phyloP scores from a whole-genome alignment of 2,797 vertebrate species.

The Tangara arthus region DNA sequence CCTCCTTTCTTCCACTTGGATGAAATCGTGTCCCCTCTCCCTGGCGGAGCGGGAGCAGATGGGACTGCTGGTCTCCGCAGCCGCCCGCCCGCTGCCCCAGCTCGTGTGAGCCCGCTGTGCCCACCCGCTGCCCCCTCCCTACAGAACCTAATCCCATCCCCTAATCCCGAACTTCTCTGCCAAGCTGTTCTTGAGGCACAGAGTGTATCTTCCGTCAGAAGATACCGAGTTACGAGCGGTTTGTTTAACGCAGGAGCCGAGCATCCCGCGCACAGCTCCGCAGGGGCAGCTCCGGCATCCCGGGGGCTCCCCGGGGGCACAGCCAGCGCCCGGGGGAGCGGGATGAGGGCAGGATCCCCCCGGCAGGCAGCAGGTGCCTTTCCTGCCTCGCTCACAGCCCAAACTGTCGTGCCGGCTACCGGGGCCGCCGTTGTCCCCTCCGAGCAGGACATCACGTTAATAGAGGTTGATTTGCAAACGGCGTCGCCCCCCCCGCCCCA shows the following conservation, averaged over 20 bases:
- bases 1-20: background rate
- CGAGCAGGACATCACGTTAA: slow-evolving; percentile 74
- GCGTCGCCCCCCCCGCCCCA: slow-evolving; percentile 17
- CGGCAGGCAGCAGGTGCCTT: background rate
- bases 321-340: background rate
- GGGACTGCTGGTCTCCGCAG: background rate
- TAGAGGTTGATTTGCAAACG: slow-evolving; percentile 79
- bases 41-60: background rate
- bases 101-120: background rate
- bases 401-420: background rate
- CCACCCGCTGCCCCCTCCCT: background rate
- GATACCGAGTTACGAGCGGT: accelerated
- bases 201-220: background rate
- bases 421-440: background rate
- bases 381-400: background rate
- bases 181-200: background rate
- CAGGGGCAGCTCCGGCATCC: background rate
- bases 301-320: background rate
- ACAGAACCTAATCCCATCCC: background rate
- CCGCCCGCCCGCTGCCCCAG: background rate
- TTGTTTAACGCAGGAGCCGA: accelerated
- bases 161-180: background rate
- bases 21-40: background rate
- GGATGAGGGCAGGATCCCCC: background rate
- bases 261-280: accelerated